Base-by-base conservation (phyloP, 2,113 vertebrate genomes). In the Lepisosteus oculatus region DNA sequence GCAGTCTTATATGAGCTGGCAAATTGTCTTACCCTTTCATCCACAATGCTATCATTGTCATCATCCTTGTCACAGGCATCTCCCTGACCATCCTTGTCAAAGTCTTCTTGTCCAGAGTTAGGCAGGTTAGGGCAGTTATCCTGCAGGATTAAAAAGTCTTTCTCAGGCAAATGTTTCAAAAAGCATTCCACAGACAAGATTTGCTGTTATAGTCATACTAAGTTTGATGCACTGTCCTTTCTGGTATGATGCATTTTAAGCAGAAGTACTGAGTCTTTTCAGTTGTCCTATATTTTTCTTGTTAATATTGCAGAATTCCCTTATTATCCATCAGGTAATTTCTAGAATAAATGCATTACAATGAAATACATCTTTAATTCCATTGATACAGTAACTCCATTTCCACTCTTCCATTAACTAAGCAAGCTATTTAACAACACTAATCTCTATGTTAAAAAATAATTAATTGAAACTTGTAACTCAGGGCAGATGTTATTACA, bases 51-150 rank as follows among this genome's bases (percentile, higher is more conserved):
- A 6, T 99, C 97, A 0, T 97, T 96, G 84, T 99, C 97, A 13
- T 99, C 97, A 1, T 99, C 97, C 3, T 96, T 95, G 66, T 99
- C 97, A 76, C 97, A 99, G 56, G 97, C 97, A 43, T 99, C 97
- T 43, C 97, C 97, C 63, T 95, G 91, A 12, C 95, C 94, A 2
- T 99, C 97, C 84, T 92, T 96, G 88, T 99, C 97, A 65, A 98
- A 98, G 79, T 99, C 97, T 66, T 99, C 97, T 79, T 99, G 97
- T 71, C 97, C 97, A 54, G 97, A 99, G 76, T 99, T 99, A n/a
- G 97, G 97, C 73, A 99, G 89, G 61, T 84, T 93, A 1, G 97
- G 97, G 62, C 97, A 99, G 78, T 99, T 99, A 87, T 99, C 97
- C 97, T 99, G 74, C 59, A 81, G 83, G 0, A 59, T 15, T 3